Evolutionary conservation across 2,113 vertebrate species (phyloP).

Genomic region (Leiothrix lutea): DNA sequence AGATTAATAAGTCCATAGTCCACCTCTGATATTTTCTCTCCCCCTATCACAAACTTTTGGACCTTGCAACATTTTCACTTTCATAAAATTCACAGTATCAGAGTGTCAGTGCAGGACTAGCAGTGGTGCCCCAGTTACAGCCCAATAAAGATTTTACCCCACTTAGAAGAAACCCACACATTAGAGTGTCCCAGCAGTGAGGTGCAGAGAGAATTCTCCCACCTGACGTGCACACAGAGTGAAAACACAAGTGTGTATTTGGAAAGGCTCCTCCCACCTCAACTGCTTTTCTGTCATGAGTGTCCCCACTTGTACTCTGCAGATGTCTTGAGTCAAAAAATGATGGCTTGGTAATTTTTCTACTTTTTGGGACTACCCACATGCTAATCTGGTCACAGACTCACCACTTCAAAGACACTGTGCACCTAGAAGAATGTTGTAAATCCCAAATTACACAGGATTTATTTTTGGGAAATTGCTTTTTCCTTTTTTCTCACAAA

Average conservation of each 20-base stretch:
- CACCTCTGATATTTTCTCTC: background rate
- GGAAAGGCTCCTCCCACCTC: background rate
- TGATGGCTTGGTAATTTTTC: background rate
- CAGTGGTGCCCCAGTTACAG: background rate
- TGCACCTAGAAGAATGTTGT: background rate
- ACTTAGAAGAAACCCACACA: rapidly evolving
- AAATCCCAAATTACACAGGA: background rate
- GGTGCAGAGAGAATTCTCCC: background rate
- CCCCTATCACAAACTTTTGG: constrained; percentile 13
- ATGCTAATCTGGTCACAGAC: background rate
- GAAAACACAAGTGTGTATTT: background rate
- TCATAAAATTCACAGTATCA: background rate
- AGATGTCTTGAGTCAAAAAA: background rate
- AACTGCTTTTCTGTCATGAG: background rate
- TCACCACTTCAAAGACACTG: background rate
- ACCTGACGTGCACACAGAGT: background rate
- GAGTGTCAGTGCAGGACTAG: background rate
- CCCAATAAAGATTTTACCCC: background rate
- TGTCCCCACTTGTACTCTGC: background rate
- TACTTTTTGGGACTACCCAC: background rate
- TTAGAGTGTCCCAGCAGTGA: background rate
- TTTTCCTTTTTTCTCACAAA: background rate
- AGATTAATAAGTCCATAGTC: constrained; percentile 48
- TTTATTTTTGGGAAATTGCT: background rate
- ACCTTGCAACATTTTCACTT: constrained; percentile 45